Evolutionary conservation across 2,113 vertebrate genomes (phyloP).

Genomic region (Solenodon paradoxus): DNA sequence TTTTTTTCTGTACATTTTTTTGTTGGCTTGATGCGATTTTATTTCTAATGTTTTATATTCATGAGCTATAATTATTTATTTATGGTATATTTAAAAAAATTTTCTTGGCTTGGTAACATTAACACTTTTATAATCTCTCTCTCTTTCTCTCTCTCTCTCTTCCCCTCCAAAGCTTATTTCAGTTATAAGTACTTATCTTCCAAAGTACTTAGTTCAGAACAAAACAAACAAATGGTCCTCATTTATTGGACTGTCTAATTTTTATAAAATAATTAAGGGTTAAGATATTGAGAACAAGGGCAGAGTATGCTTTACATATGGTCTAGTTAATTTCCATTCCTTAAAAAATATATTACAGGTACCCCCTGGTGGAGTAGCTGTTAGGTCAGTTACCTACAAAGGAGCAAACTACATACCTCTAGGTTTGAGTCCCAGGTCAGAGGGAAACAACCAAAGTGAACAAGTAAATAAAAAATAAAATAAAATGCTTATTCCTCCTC

Average conservation of each 20-base stretch:
- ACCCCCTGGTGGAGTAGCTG: too few relatives aligned
- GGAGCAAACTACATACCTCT: too few relatives aligned
- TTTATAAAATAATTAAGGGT: not conserved
- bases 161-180: not conserved
- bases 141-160: not conserved
- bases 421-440: too few relatives aligned
- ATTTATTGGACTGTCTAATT: not conserved
- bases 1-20: not conserved
- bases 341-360: not conserved
- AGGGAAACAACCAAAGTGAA: too few relatives aligned
- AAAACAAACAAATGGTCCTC: not conserved
- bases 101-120: not conserved
- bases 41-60: not conserved
- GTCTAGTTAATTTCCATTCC: not conserved
- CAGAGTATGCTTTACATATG: not conserved
- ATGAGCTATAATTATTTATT: not conserved
- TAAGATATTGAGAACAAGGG: not conserved
- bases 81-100: not conserved
- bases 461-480: too few relatives aligned
- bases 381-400: too few relatives aligned
- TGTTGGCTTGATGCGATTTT: not conserved
- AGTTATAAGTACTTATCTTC: not conserved
- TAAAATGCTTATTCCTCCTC: too few relatives aligned
- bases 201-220: not conserved
- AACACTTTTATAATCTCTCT: not conserved